Conservation (phyloP, 2,888 invertebrate species). For the Tetragonisca angustula region DNA sequence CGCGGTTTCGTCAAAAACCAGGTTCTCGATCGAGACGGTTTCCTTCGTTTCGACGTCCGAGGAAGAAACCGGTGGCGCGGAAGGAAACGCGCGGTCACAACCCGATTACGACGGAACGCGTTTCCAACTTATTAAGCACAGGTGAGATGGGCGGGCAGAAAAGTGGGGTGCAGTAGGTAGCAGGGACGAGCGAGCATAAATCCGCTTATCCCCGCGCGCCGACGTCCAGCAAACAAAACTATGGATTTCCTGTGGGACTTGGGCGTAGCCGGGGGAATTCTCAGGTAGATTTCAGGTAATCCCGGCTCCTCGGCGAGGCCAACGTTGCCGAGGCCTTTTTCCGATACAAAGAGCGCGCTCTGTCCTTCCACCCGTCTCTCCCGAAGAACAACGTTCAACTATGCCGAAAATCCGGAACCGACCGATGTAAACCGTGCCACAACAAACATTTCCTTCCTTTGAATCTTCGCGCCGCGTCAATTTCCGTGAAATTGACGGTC, state of each 20-base stretch:
- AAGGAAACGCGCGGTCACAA: constrained; percentile 37
- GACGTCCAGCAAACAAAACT: constrained; percentile 75
- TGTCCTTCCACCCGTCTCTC: constrained; percentile 33
- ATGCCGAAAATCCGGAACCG: constrained; percentile 35
- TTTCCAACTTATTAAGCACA: constrained; percentile 73
- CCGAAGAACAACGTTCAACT: constrained; percentile 19
- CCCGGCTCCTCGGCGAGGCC: constrained; percentile 59
- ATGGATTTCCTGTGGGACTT: constrained; percentile 78
- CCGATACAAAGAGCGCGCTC: constrained; percentile 49
- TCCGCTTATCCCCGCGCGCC: constrained; percentile 78
- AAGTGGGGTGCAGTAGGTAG: constrained; percentile 49
- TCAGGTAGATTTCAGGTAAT: constrained; percentile 80
- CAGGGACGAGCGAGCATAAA: constrained; percentile 75
- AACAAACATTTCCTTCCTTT: neutral
- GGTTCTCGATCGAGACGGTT: neutral
- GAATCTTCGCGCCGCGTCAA: neutral
- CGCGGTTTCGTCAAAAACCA: neutral
- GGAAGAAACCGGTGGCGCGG: neutral
- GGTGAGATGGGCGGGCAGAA: constrained; percentile 62
- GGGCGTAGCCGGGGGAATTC: constrained; percentile 72
- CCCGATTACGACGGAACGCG: constrained; percentile 58
- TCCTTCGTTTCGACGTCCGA: neutral
- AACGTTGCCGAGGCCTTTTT: constrained; percentile 36
- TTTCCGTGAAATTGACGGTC: constrained; percentile 6
- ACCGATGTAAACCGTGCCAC: neutral